These are phyloP conservation scores for Monopis laevigella DNA, from an alignment of 2,888 invertebrate species.

Conservation along the genomic window DNA sequence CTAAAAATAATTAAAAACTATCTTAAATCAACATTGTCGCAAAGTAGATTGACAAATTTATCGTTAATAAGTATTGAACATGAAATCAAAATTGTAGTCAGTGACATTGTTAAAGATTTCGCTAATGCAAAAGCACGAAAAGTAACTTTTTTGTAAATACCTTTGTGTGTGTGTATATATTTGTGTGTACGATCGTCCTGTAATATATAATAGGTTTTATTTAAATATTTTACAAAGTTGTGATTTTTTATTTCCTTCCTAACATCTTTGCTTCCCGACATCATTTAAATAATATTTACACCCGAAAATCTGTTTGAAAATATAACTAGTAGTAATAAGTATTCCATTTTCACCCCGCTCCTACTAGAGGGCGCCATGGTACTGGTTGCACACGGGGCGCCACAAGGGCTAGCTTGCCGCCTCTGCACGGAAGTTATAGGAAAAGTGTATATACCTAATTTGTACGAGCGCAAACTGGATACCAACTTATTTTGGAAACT, in stretches of 20 bases:
- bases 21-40: background rate
- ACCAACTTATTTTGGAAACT: too few species aligned
- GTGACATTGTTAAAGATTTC: constrained; percentile 10
- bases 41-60: too few species aligned
- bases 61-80: constrained; percentile 7
- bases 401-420: background rate
- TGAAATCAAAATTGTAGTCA: constrained; percentile 12
- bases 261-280: background rate
- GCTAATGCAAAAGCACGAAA: constrained; percentile 10
- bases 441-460: too few species aligned
- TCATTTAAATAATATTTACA: background rate
- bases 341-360: background rate
- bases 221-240: constrained; percentile 1
- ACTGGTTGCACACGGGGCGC: too few species aligned
- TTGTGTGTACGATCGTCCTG: background rate
- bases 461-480: too few species aligned
- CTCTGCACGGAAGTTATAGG: too few species aligned
- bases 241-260: constrained; percentile 2
- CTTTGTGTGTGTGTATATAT: background rate
- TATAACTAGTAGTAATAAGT: background rate
- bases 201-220: too few species aligned
- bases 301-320: background rate
- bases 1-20: too few species aligned
- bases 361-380: background rate
- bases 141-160: too few species aligned